Percentiles rank a stretch among this genome's conserved stretches.
phyloP scores from a whole-genome alignment of 2,888 invertebrate genomes.

The Pyrocoelia pectoralis region DNA sequence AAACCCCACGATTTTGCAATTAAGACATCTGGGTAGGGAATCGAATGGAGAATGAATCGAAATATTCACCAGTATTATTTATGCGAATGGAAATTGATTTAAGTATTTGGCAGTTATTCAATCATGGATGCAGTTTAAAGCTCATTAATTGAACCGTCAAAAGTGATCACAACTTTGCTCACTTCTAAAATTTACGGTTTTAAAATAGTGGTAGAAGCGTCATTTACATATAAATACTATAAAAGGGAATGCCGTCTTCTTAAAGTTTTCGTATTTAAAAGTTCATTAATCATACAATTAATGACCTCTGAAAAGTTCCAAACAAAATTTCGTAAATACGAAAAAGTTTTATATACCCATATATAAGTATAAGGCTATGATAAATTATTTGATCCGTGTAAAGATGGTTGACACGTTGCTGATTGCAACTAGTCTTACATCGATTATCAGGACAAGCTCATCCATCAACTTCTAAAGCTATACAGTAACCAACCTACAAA shows the following conservation, averaged over 20 bases:
- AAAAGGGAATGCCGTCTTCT: neutral
- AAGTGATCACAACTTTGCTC: neutral
- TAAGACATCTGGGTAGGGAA: too few relatives aligned
- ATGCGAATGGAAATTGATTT: too few relatives aligned
- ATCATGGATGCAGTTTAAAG: neutral
- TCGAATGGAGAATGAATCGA: too few relatives aligned
- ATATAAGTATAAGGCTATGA: neutral
- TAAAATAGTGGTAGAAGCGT: neutral
- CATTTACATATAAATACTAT: neutral
- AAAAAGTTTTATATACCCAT: neutral
- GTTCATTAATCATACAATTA: slow-evolving; percentile 1
- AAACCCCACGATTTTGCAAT: too few relatives aligned
- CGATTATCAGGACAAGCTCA: slow-evolving; percentile 28
- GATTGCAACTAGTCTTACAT: slow-evolving; percentile 29
- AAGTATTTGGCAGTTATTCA: neutral
- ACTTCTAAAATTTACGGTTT: neutral
- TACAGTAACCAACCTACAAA: slow-evolving; percentile 26
- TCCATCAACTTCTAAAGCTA: slow-evolving; percentile 33
- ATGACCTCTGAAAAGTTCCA: neutral
- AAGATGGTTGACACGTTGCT: slow-evolving; percentile 6
- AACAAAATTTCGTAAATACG: neutral
- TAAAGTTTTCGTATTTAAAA: slow-evolving; percentile 1
- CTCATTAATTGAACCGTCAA: neutral
- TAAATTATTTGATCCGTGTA: neutral
- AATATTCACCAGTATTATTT: too few relatives aligned